A percentile compares a stretch with the other conserved stretches of the same genome.
These are phyloP conservation scores for Rhingia campestris DNA, from an alignment of 2,888 invertebrate species.

Conservation along the genomic window DNA sequence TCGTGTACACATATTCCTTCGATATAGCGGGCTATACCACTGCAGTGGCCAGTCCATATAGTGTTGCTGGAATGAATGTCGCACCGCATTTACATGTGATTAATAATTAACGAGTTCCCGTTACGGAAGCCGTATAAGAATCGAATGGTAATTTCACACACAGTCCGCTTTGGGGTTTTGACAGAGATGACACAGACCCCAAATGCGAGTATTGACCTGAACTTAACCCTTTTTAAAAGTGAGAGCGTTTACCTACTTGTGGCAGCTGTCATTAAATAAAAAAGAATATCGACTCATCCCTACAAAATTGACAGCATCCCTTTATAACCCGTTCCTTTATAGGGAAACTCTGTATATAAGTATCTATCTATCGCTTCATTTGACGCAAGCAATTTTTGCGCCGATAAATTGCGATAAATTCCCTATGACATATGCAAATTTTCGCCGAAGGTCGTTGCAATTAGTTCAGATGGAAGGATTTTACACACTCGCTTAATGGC, in stretches of 20 bases:
- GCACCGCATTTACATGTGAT: constrained; percentile 70
- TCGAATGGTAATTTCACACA: constrained; percentile 43
- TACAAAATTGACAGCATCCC: constrained; percentile 18
- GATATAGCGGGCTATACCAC: constrained; percentile 8
- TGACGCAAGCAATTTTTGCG: constrained; percentile 36
- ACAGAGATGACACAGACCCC: neutral
- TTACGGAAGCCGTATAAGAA: constrained; percentile 27
- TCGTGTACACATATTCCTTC: neutral
- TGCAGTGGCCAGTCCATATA: neutral
- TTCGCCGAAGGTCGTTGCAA: constrained; percentile 69
- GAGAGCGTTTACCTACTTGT: constrained; percentile 24
- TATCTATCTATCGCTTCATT: constrained; percentile 45
- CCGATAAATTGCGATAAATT: constrained; percentile 68
- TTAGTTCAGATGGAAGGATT: constrained; percentile 66
- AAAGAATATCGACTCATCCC: constrained; percentile 11
- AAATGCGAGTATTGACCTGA: neutral
- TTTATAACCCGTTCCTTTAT: constrained; percentile 4
- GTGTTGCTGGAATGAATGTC: constrained; percentile 59
- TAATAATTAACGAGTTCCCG: constrained; percentile 72
- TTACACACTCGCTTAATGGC: constrained; percentile 50
- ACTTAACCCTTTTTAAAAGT: constrained; percentile 29
- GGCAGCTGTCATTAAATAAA: constrained; percentile 33
- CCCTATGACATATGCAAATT: constrained; percentile 69
- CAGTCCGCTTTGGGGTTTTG: constrained; percentile 10
- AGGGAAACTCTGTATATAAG: neutral